Base-by-base conservation (phyloP, 1,140 invertebrate genomes). In the Neuroterus valhalla region DNA sequence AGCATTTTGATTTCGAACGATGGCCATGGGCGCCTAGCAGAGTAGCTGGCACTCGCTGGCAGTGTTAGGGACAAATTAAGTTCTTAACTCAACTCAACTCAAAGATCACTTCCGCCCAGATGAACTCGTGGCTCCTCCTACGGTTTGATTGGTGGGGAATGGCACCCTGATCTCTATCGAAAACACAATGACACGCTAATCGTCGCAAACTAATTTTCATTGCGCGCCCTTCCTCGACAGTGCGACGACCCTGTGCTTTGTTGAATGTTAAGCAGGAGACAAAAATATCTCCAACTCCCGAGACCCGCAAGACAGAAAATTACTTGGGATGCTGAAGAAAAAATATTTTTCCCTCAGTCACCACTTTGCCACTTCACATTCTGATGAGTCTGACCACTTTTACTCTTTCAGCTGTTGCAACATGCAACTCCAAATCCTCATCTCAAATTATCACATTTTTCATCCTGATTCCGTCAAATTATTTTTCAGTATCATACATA, bases 71-170 rank as follows among this genome's bases (percentile, higher is more conserved):
- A 84, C 70, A 82, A 87, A 89, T 89, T 88, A 88, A 88, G 85
- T 87, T 84, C 86, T 89, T 83, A 84, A 87, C 82, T 88, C 31
- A 38, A 38, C 31, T 38, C 77, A 81, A 88, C 87, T 85, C 85
- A 86, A 86, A 88, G 85, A 87, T 89, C 86, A 81, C 82, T 89
- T 89, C 87, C 88, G 87, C 79, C 74, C 82, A 74, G 84, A 85
- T 88, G 86, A 88, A 85, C 82, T 87, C 85, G 87, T 84, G 81
- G 79, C 74, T 78, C 79, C 81, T 82, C 75, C 82, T 85, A 82
- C 79, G 81, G 78, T 84, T 85, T 86, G 80, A 79, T 79, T 77
- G 77, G 78, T 66, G 72, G 78, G 76, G 69, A 81, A 78, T 75
- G 45, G 72, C 42, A 70, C 76, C 76, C 72, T 71, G 72, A 77